Percentiles rank a stretch among this genome's conserved stretches.
Conservation (phyloP, 2,888 invertebrate genomes). For the Yponomeuta evonymella region DNA sequence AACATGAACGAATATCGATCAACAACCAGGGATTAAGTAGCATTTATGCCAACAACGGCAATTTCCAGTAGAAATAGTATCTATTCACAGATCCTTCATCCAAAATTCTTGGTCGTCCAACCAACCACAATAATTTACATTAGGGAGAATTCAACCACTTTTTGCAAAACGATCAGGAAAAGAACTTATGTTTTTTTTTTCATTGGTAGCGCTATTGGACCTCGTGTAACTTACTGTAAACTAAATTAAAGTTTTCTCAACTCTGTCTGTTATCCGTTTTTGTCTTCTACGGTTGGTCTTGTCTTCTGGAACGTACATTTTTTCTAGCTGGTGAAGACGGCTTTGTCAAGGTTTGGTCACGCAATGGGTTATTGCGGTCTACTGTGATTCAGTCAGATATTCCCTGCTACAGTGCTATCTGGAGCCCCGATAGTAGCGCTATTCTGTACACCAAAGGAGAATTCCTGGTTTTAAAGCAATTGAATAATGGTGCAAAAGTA, state of each 20-base stretch:
- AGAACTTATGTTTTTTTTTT: no score
- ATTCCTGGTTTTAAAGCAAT: conserved; percentile 80
- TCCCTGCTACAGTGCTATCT: conserved; percentile 89
- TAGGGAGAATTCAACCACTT: no score
- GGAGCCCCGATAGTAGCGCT: conserved; percentile 84
- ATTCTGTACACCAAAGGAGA: conserved; percentile 83
- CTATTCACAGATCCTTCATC: no score
- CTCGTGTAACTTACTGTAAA: neutral
- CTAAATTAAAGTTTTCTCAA: no score
- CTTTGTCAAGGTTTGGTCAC: conserved; percentile 96
- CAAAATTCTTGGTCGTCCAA: no score
- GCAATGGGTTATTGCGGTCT: conserved; percentile 94
- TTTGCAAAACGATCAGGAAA: no score
- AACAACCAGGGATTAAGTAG: no score
- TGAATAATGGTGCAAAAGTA: conserved; percentile 84
- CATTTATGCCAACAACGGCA: no score
- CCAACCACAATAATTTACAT: no score
- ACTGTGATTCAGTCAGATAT: conserved; percentile 87
- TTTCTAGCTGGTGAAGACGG: conserved; percentile 95
- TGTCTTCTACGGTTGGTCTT: neutral
- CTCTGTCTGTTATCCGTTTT: no score
- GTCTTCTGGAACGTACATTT: neutral
- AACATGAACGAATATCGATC: no score
- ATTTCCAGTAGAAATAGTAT: no score
- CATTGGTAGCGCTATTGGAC: neutral